phyloP scores from a whole-genome alignment of 2,113 vertebrate genomes.

The Pongo abelii region DNA sequence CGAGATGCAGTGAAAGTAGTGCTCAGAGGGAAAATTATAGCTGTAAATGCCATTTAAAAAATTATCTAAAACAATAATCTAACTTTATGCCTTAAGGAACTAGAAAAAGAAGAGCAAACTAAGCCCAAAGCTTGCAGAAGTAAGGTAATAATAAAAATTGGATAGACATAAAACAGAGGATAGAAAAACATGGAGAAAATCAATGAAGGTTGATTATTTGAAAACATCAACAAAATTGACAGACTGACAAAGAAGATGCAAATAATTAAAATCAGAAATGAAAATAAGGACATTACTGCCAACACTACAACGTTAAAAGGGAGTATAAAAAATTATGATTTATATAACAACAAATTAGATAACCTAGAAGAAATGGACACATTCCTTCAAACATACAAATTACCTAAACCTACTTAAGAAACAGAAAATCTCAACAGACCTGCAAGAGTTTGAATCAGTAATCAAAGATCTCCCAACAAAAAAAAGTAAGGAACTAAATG shows the following conservation, averaged over 20 bases:
- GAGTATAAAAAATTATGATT: neutral
- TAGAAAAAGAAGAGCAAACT: neutral
- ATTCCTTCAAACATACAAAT: neutral
- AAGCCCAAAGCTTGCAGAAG: neutral
- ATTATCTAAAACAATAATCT: neutral
- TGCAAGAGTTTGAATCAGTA: neutral
- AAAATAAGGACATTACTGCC: neutral
- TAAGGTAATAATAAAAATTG: neutral
- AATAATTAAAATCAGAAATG: constrained; percentile 22
- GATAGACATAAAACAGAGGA: neutral
- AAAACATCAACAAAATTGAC: neutral
- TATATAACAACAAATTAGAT: neutral
- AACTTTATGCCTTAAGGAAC: neutral
- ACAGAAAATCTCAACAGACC: neutral
- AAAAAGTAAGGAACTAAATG: neutral
- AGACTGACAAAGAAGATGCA: neutral
- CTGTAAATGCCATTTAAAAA: neutral
- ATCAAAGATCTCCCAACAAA: neutral
- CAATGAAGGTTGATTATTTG: neutral
- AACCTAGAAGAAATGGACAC: neutral
- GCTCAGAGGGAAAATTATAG: neutral
- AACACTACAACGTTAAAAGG: neutral
- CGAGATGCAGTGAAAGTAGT: neutral
- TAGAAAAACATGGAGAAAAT: neutral
- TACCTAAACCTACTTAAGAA: neutral